Conservation (phyloP, 2,113 vertebrate species). For the Penelope pileata region DNA sequence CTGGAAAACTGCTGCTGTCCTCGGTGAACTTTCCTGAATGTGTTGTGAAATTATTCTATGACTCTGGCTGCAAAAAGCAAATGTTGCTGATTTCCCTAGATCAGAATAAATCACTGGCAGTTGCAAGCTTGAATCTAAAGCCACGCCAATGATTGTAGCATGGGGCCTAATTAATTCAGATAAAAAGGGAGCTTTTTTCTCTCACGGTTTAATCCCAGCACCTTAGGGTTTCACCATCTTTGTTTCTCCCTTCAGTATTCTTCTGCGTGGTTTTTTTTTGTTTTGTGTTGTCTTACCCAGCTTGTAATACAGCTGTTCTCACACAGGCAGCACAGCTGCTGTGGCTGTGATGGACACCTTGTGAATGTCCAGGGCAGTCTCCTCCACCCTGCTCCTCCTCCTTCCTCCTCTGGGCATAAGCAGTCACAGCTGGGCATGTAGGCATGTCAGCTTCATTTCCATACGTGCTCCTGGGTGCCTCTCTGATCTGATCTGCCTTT, state of each 20-base stretch:
- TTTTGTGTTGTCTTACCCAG: not conserved
- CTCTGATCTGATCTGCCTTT: constrained; percentile 14
- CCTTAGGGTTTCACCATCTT: not conserved
- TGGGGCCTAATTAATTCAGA: constrained; percentile 2
- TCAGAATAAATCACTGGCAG: constrained; percentile 22
- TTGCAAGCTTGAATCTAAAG: constrained; percentile 30
- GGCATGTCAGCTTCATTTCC: not conserved
- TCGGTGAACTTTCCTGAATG: not conserved
- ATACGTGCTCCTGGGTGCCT: not conserved
- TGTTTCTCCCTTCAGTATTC: constrained; percentile 6
- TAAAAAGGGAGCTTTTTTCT: constrained; percentile 10
- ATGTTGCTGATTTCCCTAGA: constrained; percentile 45
- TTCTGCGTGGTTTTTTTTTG: not conserved
- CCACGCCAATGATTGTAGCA: not conserved
- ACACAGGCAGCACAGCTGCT: not conserved
- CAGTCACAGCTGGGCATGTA: not conserved
- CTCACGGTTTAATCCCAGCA: constrained; percentile 27
- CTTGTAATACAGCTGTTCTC: not conserved
- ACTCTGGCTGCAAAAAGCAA: constrained; percentile 19
- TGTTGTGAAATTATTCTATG: not conserved
- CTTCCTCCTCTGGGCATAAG: not conserved
- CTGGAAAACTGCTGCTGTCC: not conserved
- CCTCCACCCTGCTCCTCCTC: not conserved
- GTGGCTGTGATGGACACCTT: not conserved
- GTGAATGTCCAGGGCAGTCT: not conserved